Base-by-base conservation (phyloP, 2,888 invertebrate species). In the Helicoverpa assulta region DNA sequence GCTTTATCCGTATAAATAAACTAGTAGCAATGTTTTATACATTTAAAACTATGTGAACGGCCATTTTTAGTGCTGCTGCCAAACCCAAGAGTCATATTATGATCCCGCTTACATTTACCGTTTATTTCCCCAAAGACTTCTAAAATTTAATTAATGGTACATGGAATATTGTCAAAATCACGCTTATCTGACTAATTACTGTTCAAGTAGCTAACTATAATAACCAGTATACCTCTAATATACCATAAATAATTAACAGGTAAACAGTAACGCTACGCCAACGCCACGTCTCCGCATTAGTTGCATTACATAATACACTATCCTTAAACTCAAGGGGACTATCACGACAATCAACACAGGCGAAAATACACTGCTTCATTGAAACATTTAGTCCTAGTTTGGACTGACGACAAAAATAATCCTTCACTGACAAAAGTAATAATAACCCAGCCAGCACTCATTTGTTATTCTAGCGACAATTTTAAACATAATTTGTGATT, bases 111-210 rank as follows among this genome's bases (percentile, higher is more conserved):
- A 63, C 2, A 2, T 8, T 60, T 40, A 51, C n/a, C 16, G 57
- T 64, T 58, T 40, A 47, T 64, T 54, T 65, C 54, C 50, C 68
- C 29, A 51, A 47, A 63, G 62, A 57, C 56, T 53, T 40, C 51
- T 26, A 43, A 18, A 53, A 67, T 57, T 72, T 54, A 53, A 64
- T 57, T 72, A 54, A 61, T 68, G 29, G 33, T 21, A n/a, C 21
- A 18, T 50, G 26, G 58, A 68, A 68, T 68, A 65, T 56, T 68
- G 55, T 55, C 21, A 59, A 65, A 58, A 65, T 78, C 47, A 62
- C 12, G 14, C 33, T 29, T 52, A 33, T 57, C 40, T 43, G 21
- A 62, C 26, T 78, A 68, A 65, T 77, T 78, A 65, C 40, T 62
- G 52, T 16, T 69, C 16, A 40, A 43, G 7, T 43, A 40, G 19